Base-by-base conservation (phyloP, 2,113 vertebrate genomes). In the Semnornis frantzii region DNA sequence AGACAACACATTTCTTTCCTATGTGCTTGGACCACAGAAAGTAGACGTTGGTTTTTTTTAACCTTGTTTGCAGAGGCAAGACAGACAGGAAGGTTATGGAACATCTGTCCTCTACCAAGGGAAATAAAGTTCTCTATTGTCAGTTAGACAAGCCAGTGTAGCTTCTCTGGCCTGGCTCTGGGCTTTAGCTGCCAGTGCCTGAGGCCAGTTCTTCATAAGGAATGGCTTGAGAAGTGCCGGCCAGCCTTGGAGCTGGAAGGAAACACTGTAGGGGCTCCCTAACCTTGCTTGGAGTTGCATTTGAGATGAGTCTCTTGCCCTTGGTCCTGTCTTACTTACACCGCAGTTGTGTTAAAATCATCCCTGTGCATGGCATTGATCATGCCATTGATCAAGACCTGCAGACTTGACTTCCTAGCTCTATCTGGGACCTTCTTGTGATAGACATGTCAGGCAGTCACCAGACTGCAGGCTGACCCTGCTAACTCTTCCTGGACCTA, bases 351-450 rank as follows among this genome's bases (percentile, higher is more conserved):
- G 23, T n/a, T 23, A 12, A 55, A 69, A 39, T 23, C 21, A 24
- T 6, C 4, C n/a, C n/a, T 50, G 13, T 31, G 30, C 20, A 39
- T 70, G n/a, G 23, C 39, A 37, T 12, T 0, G 3, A 42, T 42
- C 15, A 69, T 0, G 0, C 18, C 18, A 13, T 7, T 24, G 15
- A 24, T 33, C 55, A 23, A 27, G n/a, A 39, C 12, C 46, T 48
- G 46, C 46, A 82, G n/a, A 28, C 12, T 12, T 48, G 15, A 70
- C 30, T 73, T 88, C 25, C 16, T 25, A 52, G 60, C 44, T 72
- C 73, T 34, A 52, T 31, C 34, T 23, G 10, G 30, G 12, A 44
- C 10, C 24, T 31, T 15, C 19, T 17, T 31, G 21, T 1, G 1
- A 44, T 14, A 10, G 48, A 30, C 3, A 2, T n/a, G 17, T 5